These are phyloP conservation scores for Sinonovacula constricta DNA, from an alignment of 1,140 invertebrate species.

Conservation along the genomic window DNA sequence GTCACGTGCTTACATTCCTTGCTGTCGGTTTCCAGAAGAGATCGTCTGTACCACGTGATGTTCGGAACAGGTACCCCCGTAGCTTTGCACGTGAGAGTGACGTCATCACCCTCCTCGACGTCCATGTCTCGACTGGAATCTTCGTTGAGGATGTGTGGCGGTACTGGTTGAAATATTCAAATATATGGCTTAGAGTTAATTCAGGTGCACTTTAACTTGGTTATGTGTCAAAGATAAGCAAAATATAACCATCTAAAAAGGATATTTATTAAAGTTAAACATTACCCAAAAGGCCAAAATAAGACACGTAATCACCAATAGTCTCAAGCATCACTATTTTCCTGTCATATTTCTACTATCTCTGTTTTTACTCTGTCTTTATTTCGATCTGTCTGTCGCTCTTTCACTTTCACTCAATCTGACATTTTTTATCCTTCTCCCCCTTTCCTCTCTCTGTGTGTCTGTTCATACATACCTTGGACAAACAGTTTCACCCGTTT, in stretches of 20 bases:
- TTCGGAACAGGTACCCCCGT: slow-evolving; percentile 68
- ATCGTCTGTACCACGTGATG: slow-evolving; percentile 68
- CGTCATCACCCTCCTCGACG: slow-evolving; percentile 62
- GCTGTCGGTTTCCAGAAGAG: slow-evolving; percentile 6
- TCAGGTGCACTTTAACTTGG: too few relatives aligned
- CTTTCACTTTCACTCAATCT: not conserved
- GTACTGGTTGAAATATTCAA: slow-evolving; percentile 59
- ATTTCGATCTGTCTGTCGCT: not conserved
- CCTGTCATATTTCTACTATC: not conserved
- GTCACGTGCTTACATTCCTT: slow-evolving; percentile 35
- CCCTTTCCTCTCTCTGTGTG: not conserved
- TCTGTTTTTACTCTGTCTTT: not conserved
- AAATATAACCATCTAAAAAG: too few relatives aligned
- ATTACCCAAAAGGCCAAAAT: too few relatives aligned
- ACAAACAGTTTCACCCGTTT: slow-evolving; percentile 66
- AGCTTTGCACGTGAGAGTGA: slow-evolving; percentile 70
- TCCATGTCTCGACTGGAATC: slow-evolving; percentile 53
- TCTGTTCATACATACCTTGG: slow-evolving; percentile 65
- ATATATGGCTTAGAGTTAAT: too few relatives aligned
- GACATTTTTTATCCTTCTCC: not conserved
- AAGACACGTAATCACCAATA: too few relatives aligned
- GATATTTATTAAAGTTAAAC: too few relatives aligned
- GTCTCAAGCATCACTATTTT: too few relatives aligned
- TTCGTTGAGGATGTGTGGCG: slow-evolving; percentile 57
- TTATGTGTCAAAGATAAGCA: too few relatives aligned